Evolutionary conservation across 2,113 vertebrate genomes (phyloP), one percentile per base, ranked within the genome.

Genomic region (Corydoras sp.): DNA sequence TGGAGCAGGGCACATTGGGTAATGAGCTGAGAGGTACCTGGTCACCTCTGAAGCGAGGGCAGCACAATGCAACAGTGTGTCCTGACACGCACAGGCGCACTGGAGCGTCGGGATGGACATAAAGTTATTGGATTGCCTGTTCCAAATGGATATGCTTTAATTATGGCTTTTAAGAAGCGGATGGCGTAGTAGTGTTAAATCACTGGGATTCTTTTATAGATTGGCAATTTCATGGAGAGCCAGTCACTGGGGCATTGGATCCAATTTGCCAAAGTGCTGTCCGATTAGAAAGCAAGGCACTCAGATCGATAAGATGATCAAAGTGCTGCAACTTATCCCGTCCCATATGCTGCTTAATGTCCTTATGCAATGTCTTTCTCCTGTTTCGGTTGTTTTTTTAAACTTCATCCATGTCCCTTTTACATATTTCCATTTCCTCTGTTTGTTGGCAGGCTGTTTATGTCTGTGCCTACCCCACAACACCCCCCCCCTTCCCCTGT

Each of bases 231-330:
- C 70, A 73, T 59, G 69, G 54, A 72, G 68, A 59, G 67, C 59
- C 66, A 73, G 74, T 69, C 76, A 75, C 76, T 76, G 68, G 77
- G 76, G 79, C 72, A 79, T 73, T 76, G 58, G 58, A 83, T 83
- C 76, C 74, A 81, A 83, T 83, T 80, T 83, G 53, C 69, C 66
- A 79, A 69, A 85, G 81, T 83, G 80, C 73, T 76, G 71, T 72
- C 69, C 73, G 78, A 83, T 77, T 81, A 63, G 72, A 82, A 77
- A 72, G 77, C 74, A 81, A 78, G 63, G 75, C 72, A 65, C 72
- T 51, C 79, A 53, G 76, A 83, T 87, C 81, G 78, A 86, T 80
- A 81, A 58, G 62, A 55, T 74, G 77, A 69, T 72, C 77, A 76
- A 53, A 76, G 73, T 74, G 73, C 65, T 68, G 59, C 31, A 51